Evolutionary conservation across 2,888 invertebrate genomes (phyloP), one percentile per base, ranked within the genome.

Genomic region (Drosophila differens): DNA sequence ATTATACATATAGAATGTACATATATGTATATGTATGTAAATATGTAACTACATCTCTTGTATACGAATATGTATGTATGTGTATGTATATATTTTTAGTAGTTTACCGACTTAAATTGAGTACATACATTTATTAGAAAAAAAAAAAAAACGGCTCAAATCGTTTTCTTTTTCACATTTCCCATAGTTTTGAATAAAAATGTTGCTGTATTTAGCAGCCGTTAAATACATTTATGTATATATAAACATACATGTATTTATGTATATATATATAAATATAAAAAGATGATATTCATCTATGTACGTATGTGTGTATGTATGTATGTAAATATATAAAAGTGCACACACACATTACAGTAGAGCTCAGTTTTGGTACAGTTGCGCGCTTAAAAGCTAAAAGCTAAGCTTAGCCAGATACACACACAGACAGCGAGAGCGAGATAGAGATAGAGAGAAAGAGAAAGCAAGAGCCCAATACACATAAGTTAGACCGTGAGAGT

Each of bases 301-400:
- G 12, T 51, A 52, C 59, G 37, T 61, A 51, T 49, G 4, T 28
- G 28, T 28, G 22, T 54, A 66, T 33, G 51, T 41, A 60, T 70
- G 60, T 65, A 55, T 69, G 47, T 25, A 47, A 9, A 47, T 28
- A 57, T 79, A 68, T 51, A 78, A 66, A 80, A 61, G 63, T 70
- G 75, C 75, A 68, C 63, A 32, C 69, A 59, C 53, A 64, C 59
- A 22, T 57, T 70, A 59, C 55, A 68, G 67, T 73, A 55, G 39
- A 78, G 58, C 51, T 65, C 19, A 58, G 51, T 69, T 70, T 58
- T 69, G 67, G 81, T 76, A 58, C 52, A 76, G 70, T 76, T 79
- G 62, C 59, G 71, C 77, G 66, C 75, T 68, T 69, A 62, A 57
- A 73, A 71, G 74, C 77, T 84, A 60, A 53, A 75, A 73, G 74